Conservation (phyloP, 2,888 invertebrate species). For the Protophormia terraenovae region DNA sequence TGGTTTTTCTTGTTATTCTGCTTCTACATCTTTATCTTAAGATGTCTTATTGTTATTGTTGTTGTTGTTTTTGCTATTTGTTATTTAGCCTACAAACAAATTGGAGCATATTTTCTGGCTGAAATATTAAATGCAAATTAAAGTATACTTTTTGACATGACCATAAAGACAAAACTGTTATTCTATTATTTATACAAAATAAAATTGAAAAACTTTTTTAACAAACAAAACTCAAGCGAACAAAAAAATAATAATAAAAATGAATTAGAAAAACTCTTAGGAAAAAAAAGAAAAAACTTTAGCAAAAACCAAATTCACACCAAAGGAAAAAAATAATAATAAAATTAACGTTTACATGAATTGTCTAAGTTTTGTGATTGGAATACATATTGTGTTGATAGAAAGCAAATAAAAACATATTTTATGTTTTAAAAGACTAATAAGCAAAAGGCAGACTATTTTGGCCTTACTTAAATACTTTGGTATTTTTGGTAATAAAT, state of each 20-base stretch:
- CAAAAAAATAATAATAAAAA: background rate
- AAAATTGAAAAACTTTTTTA: slow-evolving; percentile 32
- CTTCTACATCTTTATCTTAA: background rate
- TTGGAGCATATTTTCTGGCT: slow-evolving; percentile 49
- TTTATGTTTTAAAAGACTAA: no score
- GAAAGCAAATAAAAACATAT: no score
- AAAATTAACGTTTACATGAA: no score
- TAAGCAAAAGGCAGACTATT: no score
- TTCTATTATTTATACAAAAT: slow-evolving; percentile 36
- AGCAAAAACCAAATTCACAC: background rate
- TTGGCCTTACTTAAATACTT: no score
- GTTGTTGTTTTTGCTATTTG: background rate
- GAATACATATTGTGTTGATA: no score
- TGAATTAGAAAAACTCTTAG: background rate
- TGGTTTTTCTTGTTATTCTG: background rate
- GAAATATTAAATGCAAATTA: slow-evolving; percentile 49
- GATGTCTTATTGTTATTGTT: background rate
- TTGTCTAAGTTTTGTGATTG: no score
- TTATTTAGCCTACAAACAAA: slow-evolving; percentile 40
- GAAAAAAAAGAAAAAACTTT: background rate
- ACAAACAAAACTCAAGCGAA: background rate
- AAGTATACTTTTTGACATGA: slow-evolving; percentile 41
- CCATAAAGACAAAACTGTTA: slow-evolving; percentile 4
- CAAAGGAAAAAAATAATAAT: no score
- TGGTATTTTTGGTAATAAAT: no score